Percentiles rank a stretch among this genome's conserved stretches.
Evolutionary conservation across 2,888 invertebrate species (phyloP).

Genomic region (Lasioglossum pauxillum): DNA sequence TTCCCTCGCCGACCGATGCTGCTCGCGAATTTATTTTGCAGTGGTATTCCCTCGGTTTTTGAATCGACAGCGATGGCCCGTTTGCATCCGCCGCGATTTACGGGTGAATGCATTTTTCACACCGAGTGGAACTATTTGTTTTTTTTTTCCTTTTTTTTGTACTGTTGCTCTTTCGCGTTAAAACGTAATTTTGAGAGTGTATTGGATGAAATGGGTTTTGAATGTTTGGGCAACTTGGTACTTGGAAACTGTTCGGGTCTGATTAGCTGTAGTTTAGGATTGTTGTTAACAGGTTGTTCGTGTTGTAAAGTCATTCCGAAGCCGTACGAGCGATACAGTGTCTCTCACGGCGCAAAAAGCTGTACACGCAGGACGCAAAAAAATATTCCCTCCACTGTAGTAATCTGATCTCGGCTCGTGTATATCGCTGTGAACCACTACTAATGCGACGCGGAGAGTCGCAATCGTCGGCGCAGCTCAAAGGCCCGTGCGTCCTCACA

Average conservation of each 20-base stretch:
- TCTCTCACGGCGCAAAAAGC: no score
- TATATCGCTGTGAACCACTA: no score
- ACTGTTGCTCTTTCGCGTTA: not conserved
- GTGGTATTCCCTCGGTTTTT: not conserved
- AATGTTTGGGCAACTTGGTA: not conserved
- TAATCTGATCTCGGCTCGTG: no score
- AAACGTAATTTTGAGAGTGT: not conserved
- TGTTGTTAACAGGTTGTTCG: not conserved
- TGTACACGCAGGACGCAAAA: no score
- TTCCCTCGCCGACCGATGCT: not conserved
- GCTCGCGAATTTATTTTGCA: slow-evolving; percentile 1
- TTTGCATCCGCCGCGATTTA: not conserved
- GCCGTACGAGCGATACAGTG: not conserved
- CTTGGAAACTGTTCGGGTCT: not conserved
- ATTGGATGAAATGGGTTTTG: not conserved
- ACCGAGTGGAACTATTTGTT: not conserved
- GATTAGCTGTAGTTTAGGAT: not conserved
- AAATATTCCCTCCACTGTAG: no score
- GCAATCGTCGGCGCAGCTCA: no score
- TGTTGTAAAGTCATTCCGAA: not conserved
- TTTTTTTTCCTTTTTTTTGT: not conserved
- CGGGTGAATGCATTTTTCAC: not conserved
- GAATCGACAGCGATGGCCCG: not conserved
- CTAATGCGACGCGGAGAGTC: no score
- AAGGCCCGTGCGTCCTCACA: no score